Percentiles rank a stretch among this genome's conserved stretches.
Evolutionary conservation across 2,888 invertebrate species (phyloP).

Genomic region (Liposcelis brunnea): DNA sequence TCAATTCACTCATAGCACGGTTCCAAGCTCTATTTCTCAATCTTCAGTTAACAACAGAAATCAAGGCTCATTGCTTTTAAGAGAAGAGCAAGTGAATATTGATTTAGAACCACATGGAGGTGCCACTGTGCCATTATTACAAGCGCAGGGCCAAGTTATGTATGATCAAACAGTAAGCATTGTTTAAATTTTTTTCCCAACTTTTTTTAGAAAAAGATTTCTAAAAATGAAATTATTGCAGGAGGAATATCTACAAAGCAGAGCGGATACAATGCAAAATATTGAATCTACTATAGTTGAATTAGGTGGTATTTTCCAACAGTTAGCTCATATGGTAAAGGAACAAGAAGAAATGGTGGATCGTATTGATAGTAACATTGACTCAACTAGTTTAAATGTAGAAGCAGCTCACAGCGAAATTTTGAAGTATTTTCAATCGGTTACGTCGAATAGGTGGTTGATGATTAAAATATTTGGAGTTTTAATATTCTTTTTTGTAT

Average conservation of each 20-base stretch:
- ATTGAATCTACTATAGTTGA: slow-evolving; percentile 99
- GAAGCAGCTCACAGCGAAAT: slow-evolving; percentile 96
- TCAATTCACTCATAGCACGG: slow-evolving; percentile 62
- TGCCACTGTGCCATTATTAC: slow-evolving; percentile 28
- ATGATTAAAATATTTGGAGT: slow-evolving; percentile 99
- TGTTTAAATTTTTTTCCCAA: neutral
- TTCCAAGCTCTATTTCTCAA: slow-evolving; percentile 38
- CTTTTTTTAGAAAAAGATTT: neutral
- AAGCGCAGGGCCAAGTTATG: slow-evolving; percentile 25
- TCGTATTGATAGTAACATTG: slow-evolving; percentile 92
- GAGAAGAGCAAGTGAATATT: slow-evolving; percentile 65
- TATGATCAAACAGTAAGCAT: slow-evolving; percentile 24
- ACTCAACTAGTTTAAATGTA: slow-evolving; percentile 89
- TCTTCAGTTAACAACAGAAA: slow-evolving; percentile 11
- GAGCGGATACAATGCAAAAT: slow-evolving; percentile 97
- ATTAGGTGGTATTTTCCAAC: slow-evolving; percentile 94
- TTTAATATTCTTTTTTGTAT: slow-evolving; percentile 95
- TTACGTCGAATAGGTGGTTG: slow-evolving; percentile 93
- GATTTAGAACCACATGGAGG: slow-evolving; percentile 47
- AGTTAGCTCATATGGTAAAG: slow-evolving; percentile 91
- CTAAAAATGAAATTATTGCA: slow-evolving; percentile 16
- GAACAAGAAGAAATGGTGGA: slow-evolving; percentile 98
- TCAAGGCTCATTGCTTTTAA: slow-evolving; percentile 19
- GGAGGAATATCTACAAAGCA: slow-evolving; percentile 75
- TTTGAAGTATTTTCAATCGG: slow-evolving; percentile 91